Evolutionary conservation across 2,113 vertebrate genomes (phyloP).

Genomic region (Saguinus midas): DNA sequence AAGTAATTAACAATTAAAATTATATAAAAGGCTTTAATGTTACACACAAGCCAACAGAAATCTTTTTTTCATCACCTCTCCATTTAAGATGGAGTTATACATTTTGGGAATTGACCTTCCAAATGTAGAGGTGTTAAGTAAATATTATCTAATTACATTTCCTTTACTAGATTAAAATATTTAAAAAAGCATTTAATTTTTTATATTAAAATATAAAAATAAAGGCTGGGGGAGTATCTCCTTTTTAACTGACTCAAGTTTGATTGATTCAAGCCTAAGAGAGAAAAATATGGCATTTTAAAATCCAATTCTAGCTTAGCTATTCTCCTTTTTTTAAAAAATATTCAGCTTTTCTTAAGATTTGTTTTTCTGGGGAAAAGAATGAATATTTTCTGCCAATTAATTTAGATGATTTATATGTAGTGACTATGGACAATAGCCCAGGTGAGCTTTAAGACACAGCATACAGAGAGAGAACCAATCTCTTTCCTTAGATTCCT

Average conservation of each 20-base stretch:
- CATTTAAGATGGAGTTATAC: background rate
- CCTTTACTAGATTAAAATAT: background rate
- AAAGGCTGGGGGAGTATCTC: background rate
- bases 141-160: background rate
- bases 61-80: background rate
- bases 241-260: background rate
- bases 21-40: background rate
- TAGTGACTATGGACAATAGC: background rate
- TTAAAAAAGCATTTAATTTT: background rate
- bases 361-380: background rate
- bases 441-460: background rate
- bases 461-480: background rate
- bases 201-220: constrained; percentile 3
- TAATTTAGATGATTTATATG: background rate
- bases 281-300: background rate
- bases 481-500: background rate
- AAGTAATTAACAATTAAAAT: background rate
- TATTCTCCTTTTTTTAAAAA: background rate
- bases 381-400: background rate
- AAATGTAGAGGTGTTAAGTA: background rate
- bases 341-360: background rate
- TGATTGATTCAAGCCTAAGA: background rate
- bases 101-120: background rate
- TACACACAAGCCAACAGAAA: background rate
- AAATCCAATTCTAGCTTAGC: background rate